Base-by-base conservation (phyloP, 2,888 invertebrate genomes). In the Drosophila histrio region DNA sequence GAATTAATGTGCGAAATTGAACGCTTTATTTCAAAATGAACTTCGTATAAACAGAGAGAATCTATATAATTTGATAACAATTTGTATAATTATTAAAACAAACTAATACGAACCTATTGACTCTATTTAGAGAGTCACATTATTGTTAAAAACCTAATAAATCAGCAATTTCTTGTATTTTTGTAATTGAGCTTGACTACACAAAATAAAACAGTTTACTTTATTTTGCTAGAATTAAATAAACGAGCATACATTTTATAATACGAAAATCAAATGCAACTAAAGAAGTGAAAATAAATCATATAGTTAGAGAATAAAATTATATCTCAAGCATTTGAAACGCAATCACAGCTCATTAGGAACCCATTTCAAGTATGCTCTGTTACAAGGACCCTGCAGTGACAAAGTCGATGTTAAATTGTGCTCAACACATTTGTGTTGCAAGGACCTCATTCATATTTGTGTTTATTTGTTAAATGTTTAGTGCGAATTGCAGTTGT, bases 381-480 rank as follows among this genome's bases (percentile, higher is more conserved):
- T 22, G 0, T 32, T 22, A 8, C 22, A 22, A 53, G 52, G 30
- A 41, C 15, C 2, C 32, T 1, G 21, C 32, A 56, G 15, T 56
- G 32, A 15, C 34, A 60, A 62, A 70, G 65, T 50, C 41, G 41
- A 44, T 52, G 49, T 44, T 43, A 60, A 61, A 70, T 65, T 59
- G 60, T 26, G 49, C 60, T 60, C 44, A 54, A 54, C 60, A 65
- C 56, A 65, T 46, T 61, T 58, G 49, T 57, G 74, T 36, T 30
- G 46, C 24, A 44, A 60, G 65, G 9, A 56, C 22, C 44, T 63
- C 69, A 34, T 63, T 62, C 63, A 58, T 63, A 69, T 65, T 74
- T 73, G 59, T 74, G 57, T 72, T 64, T 70, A 73, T 73, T 70
- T 70, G 60, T 57, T 64, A 64, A 70, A 63, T 76, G 69, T 63